Evolutionary conservation across 1,140 invertebrate genomes (phyloP).

Genomic region (Trichonephila clavipes): DNA sequence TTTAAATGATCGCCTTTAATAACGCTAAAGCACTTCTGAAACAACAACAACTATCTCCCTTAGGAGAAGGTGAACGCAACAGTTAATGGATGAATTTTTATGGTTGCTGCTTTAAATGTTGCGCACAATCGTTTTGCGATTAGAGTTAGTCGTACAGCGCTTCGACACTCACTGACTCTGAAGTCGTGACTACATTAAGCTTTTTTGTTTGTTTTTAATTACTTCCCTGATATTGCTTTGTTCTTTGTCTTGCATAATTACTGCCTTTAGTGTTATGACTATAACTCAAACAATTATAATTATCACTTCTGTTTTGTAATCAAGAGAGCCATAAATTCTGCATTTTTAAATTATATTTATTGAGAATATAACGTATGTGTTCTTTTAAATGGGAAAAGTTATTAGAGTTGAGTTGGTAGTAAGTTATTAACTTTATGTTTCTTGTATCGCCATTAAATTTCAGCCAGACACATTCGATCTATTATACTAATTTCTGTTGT

Average conservation of each 20-base stretch:
- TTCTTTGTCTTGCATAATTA: slow-evolving; percentile 24
- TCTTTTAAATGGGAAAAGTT: no score
- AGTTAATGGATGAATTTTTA: slow-evolving; percentile 34
- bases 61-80: background rate
- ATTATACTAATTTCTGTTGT: no score
- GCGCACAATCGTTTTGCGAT: slow-evolving; percentile 7
- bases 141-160: background rate
- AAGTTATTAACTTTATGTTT: no score
- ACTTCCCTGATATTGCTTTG: background rate
- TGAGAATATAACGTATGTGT: no score
- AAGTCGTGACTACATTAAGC: slow-evolving; percentile 26
- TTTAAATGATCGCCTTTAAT: no score
- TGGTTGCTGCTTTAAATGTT: slow-evolving; percentile 12
- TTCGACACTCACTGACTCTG: background rate
- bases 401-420: no score
- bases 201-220: slow-evolving; percentile 13
- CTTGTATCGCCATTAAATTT: no score
- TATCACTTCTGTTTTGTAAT: slow-evolving; percentile 36
- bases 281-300: background rate
- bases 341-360: background rate
- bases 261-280: background rate
- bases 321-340: background rate
- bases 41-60: background rate
- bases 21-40: background rate
- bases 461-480: no score